These are phyloP conservation scores for Sebastes schlegelii DNA, from an alignment of 2,113 vertebrate species.

Conservation along the genomic window DNA sequence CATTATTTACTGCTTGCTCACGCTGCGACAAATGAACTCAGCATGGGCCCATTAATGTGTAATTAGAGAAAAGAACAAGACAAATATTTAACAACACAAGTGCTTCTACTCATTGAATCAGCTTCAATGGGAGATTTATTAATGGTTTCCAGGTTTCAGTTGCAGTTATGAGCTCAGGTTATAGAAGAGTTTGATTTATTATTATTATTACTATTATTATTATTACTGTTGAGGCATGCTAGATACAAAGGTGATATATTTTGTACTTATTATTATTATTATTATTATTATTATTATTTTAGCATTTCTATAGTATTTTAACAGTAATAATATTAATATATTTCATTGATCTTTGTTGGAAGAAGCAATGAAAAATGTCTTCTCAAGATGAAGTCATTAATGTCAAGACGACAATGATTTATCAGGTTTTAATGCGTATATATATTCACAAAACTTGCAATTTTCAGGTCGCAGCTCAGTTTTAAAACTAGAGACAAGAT, in stretches of 20 bases:
- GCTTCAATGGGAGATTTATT: conserved; percentile 42
- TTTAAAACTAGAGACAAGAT: too few relatives aligned
- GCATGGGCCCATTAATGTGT: conserved; percentile 74
- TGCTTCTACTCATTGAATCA: conserved; percentile 63
- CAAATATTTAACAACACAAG: conserved; percentile 71
- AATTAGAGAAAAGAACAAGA: conserved; percentile 76
- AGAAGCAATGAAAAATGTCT: too few relatives aligned
- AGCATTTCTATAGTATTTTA: too few relatives aligned
- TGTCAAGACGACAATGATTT: too few relatives aligned
- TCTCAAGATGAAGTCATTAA: too few relatives aligned
- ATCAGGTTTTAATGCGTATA: too few relatives aligned
- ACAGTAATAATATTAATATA: too few relatives aligned
- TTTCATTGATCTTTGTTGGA: too few relatives aligned
- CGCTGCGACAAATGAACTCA: conserved; percentile 72
- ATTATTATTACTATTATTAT: background rate
- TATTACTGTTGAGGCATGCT: background rate
- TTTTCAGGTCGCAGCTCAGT: too few relatives aligned
- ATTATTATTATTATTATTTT: too few relatives aligned
- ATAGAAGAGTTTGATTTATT: conserved; percentile 21
- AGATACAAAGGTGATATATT: background rate
- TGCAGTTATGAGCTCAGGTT: conserved; percentile 27
- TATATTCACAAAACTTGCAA: too few relatives aligned
- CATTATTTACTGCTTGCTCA: conserved; percentile 72
- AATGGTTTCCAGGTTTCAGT: conserved; percentile 40
- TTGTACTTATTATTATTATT: background rate